phyloP scores from a whole-genome alignment of 2,797 vertebrate genomes.

The Harpagifer antarcticus region DNA sequence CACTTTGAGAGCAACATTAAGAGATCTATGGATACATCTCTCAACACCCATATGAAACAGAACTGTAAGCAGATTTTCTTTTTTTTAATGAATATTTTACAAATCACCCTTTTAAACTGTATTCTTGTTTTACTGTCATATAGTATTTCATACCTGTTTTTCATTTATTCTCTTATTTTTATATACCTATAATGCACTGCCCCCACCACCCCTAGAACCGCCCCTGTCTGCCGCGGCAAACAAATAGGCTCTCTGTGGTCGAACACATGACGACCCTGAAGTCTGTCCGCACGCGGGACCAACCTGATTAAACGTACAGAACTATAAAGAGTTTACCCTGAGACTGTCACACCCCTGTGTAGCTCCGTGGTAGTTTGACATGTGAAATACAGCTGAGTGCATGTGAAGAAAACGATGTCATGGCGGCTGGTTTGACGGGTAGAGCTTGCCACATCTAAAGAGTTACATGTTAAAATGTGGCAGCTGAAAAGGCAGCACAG shows the following conservation, averaged over 20 bases:
- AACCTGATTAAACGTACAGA: slow-evolving; percentile 33
- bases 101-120: too few species aligned
- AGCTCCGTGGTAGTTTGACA: background rate
- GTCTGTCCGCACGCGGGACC: slow-evolving; percentile 3
- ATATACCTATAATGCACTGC: too few species aligned
- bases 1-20: too few species aligned
- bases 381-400: slow-evolving; percentile 17
- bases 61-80: too few species aligned
- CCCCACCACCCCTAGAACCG: too few species aligned
- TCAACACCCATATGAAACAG: too few species aligned
- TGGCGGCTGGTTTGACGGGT: slow-evolving; percentile 10
- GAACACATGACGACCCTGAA: slow-evolving; percentile 32
- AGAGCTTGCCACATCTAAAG: background rate
- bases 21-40: too few species aligned
- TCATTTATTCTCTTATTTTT: too few species aligned
- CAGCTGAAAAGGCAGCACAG: background rate
- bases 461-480: background rate
- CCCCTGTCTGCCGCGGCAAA: slow-evolving; percentile 35
- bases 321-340: background rate
- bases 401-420: slow-evolving; percentile 12
- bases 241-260: slow-evolving; percentile 49
- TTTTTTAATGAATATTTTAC: too few species aligned
- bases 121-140: too few species aligned
- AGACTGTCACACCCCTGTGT: background rate
- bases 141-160: too few species aligned